phyloP scores from a whole-genome alignment of 2,797 vertebrate genomes.

The Danio choprae region DNA sequence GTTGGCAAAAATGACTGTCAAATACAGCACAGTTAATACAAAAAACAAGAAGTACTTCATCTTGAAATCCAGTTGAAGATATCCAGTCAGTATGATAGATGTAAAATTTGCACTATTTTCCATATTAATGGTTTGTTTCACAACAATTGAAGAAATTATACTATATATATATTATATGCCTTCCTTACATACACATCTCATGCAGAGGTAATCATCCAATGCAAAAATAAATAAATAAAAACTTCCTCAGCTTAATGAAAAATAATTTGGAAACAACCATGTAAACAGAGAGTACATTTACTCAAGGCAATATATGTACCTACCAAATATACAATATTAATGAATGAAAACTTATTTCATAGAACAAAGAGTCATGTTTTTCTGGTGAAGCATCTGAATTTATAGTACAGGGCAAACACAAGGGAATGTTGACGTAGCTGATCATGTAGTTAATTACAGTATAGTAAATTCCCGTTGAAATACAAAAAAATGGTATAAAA shows the following conservation, averaged over 20 bases:
- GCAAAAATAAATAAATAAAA: not conserved
- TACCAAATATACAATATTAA: not conserved
- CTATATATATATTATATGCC: no score
- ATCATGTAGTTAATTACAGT: not conserved
- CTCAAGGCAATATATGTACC: not conserved
- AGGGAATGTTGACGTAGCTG: not conserved
- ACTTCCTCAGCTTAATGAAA: not conserved
- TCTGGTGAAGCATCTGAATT: not conserved
- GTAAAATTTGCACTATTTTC: conserved; percentile 60
- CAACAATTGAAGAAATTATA: no score
- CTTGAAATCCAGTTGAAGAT: conserved; percentile 47
- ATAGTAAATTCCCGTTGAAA: not conserved
- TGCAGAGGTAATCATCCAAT: not conserved
- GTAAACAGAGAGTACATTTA: no score
- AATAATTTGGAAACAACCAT: no score
- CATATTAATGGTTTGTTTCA: conserved; percentile 52
- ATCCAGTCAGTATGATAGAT: conserved; percentile 60
- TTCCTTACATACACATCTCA: no score
- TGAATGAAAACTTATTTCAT: not conserved
- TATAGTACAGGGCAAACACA: not conserved
- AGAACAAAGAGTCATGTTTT: not conserved
- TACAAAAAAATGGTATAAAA: not conserved
- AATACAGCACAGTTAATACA: conserved; percentile 44
- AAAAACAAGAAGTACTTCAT: conserved; percentile 55
- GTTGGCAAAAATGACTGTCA: conserved; percentile 50